Evolutionary conservation across 2,888 invertebrate genomes (phyloP).

Genomic region (Dysmachus trigonus): DNA sequence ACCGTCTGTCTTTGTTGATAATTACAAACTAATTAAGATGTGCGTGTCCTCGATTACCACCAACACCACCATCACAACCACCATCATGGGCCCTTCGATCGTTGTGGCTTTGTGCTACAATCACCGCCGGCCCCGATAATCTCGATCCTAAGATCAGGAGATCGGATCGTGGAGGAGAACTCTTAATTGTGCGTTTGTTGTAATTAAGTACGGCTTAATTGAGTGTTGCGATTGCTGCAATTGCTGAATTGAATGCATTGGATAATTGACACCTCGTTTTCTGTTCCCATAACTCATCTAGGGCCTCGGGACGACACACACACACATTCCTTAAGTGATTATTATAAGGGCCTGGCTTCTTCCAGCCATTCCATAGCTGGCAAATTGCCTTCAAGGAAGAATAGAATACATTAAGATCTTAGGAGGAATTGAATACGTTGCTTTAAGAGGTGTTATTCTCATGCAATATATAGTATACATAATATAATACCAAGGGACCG

Average conservation of each 20-base stretch:
- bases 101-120: background rate
- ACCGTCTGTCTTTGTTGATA: constrained; percentile 11
- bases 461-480: too few relatives aligned
- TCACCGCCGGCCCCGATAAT: constrained; percentile 2
- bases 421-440: background rate
- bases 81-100: background rate
- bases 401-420: background rate
- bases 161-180: background rate
- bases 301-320: background rate
- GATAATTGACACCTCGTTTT: constrained; percentile 22
- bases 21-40: constrained; percentile 41
- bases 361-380: background rate
- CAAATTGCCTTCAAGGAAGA: background rate
- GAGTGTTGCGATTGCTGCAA: constrained; percentile 28
- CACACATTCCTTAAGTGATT: background rate
- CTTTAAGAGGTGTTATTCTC: background rate
- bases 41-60: constrained; percentile 20
- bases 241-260: constrained; percentile 30
- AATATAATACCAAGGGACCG: background rate
- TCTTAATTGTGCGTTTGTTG: constrained; percentile 38
- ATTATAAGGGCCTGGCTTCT: background rate
- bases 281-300: background rate
- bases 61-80: background rate
- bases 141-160: background rate
- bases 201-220: constrained; percentile 39